Evolutionary conservation across 2,888 invertebrate genomes (phyloP).

Genomic region (Eupithecia tripunctaria): DNA sequence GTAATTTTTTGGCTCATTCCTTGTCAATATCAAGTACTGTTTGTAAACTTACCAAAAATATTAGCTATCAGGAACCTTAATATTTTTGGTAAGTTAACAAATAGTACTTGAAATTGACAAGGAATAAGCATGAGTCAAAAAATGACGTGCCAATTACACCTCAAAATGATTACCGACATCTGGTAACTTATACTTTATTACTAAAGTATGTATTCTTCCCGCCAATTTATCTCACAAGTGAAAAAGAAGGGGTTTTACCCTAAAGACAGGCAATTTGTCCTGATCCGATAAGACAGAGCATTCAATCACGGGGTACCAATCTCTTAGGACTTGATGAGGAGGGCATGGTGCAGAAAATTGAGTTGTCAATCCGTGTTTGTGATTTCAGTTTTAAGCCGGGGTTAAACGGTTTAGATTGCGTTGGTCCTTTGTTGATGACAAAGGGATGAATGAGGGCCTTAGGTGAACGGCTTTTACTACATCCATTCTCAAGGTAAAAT

Average conservation of each 20-base stretch:
- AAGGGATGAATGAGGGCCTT: background rate
- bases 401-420: background rate
- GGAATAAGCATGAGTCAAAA: too few relatives aligned
- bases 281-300: constrained; percentile 9
- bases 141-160: too few relatives aligned
- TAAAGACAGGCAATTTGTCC: constrained; percentile 1
- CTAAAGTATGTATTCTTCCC: background rate
- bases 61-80: too few relatives aligned
- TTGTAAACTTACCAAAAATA: too few relatives aligned
- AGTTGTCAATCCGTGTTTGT: background rate
- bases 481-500: too few relatives aligned
- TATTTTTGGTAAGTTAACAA: too few relatives aligned
- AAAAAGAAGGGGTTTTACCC: background rate
- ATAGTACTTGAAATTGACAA: too few relatives aligned
- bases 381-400: background rate
- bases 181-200: too few relatives aligned
- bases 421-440: background rate
- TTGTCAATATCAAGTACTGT: too few relatives aligned
- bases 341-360: background rate
- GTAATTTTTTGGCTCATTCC: too few relatives aligned
- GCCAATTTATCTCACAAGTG: background rate
- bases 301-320: constrained; percentile 15
- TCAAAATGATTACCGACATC: too few relatives aligned
- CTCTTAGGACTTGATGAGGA: constrained; percentile 2
- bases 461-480: too few relatives aligned